phyloP scores from a whole-genome alignment of 2,797 vertebrate species.

The Nothura maculosa region DNA sequence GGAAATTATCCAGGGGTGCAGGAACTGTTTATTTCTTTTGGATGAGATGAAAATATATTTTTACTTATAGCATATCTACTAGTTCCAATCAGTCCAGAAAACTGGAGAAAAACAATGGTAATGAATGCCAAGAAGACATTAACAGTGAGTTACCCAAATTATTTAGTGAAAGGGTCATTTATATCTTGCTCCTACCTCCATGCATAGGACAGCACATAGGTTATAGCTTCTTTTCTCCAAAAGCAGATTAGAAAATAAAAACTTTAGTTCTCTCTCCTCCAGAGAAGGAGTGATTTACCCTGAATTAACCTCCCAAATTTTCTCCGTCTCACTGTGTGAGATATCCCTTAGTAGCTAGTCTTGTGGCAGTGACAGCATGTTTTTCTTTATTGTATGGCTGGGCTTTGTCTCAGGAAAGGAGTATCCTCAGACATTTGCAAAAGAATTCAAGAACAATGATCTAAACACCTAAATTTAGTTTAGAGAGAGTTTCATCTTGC shows the following conservation, averaged over 20 bases:
- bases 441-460: neutral
- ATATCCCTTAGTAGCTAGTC: neutral
- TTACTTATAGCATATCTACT: constrained; percentile 6
- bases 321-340: neutral
- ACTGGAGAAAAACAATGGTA: neutral
- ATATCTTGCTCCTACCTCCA: neutral
- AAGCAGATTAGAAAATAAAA: neutral
- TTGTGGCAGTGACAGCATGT: accelerated
- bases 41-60: neutral
- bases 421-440: neutral
- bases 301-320: neutral
- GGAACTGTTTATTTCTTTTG: constrained; percentile 41
- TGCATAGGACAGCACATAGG: neutral
- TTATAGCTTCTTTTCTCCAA: neutral
- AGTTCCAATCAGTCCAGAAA: neutral
- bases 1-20: neutral
- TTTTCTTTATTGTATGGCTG: neutral
- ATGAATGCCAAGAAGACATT: neutral
- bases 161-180: neutral
- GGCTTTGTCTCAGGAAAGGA: neutral
- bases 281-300: neutral
- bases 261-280: neutral
- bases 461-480: neutral
- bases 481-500: neutral
- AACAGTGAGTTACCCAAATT: neutral